Base-by-base conservation (phyloP, 2,888 invertebrate species). In the Drosophila mimetica region DNA sequence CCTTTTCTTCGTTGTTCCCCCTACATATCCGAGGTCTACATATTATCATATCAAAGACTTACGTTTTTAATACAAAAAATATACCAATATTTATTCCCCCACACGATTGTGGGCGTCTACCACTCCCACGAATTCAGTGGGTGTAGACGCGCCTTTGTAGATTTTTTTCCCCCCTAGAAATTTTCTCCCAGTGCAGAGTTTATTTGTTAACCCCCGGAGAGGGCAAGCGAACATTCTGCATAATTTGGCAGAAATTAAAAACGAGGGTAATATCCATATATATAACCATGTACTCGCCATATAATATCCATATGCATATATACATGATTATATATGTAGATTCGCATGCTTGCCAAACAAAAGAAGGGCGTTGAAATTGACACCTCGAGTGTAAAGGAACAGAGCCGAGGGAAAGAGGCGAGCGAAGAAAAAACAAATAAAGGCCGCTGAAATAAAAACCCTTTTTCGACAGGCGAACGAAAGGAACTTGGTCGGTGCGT, bases 351-450 rank as follows among this genome's bases (percentile, higher is more conserved):
- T 39, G 66, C 22, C 60, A 74, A 78, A 89, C 83, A 83, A 88
- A 84, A 77, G 83, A 83, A 84, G 89, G 90, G 90, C 90, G 90
- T 90, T 90, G 90, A 90, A 90, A 90, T 90, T 90, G 90, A 90
- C 90, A 90, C 90, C 90, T 90, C 83, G 77, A 86, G 80, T 86
- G 85, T 83, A 76, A 86, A 79, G 57, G 66, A 66, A 67, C 71
- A 60, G 46, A 50, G 46, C 34, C 16, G 42, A 44, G 69, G 55
- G 67, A 55, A 50, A 47, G 46, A 36, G 50, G 14, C 22, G 30
- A 18, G 28, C 14, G 7, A 36, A 34, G 30, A 46, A 36, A 63
- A 44, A 61, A 66, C 70, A 80, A 82, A 87, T 76, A 75, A 79
- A 86, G 73, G 73, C 69, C 53, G 79, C 44, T 58, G 61, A 67